Conservation (phyloP, 1,140 invertebrate species). For the Drosophila gunungcola region DNA sequence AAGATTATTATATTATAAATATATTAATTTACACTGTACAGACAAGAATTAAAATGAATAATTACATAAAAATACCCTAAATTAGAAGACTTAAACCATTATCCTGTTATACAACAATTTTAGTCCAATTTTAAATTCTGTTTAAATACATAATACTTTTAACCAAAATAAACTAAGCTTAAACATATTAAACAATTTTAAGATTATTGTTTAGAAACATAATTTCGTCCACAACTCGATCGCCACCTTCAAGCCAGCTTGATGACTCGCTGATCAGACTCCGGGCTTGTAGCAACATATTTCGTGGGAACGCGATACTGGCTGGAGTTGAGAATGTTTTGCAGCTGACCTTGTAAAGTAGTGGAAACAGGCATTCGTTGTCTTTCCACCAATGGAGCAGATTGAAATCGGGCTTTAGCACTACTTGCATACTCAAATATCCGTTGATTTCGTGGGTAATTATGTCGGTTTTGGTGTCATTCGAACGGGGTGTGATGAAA, state of each 20-base stretch:
- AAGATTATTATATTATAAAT: too few relatives aligned
- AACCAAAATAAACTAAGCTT: not conserved
- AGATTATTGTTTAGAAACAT: slow-evolving; percentile 6
- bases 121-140: too few relatives aligned
- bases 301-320: not conserved
- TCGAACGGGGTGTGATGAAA: not conserved
- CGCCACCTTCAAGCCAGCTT: too few relatives aligned
- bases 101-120: not conserved
- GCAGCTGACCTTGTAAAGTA: slow-evolving; percentile 1
- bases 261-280: not conserved
- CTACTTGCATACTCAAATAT: not conserved
- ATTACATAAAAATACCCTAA: not conserved
- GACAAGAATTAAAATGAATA: not conserved
- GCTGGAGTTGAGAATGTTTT: not conserved
- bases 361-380: not conserved
- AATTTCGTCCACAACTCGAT: slow-evolving; percentile 1
- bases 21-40: not conserved
- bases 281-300: not conserved
- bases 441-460: not conserved
- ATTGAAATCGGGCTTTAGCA: slow-evolving; percentile 1
- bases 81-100: too few relatives aligned
- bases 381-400: not conserved
- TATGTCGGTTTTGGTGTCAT: slow-evolving; percentile 1
- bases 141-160: not conserved
- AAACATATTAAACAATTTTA: not conserved